Evolutionary conservation across 2,113 vertebrate species (phyloP).

Genomic region (Trochalopteron elliotii): DNA sequence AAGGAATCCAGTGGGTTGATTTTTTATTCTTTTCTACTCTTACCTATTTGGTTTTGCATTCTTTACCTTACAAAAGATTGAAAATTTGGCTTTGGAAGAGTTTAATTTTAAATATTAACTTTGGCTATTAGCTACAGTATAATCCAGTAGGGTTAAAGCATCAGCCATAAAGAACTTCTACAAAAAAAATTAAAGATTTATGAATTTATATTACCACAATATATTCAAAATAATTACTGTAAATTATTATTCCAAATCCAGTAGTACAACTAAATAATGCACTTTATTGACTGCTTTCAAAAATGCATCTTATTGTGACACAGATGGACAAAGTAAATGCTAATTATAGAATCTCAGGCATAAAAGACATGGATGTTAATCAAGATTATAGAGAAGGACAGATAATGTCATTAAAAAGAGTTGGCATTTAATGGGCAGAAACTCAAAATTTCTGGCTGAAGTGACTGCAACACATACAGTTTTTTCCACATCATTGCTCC

Average conservation of each 20-base stretch:
- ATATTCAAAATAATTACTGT: not conserved
- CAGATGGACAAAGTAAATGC: slow-evolving; percentile 9
- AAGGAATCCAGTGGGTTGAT: not conserved
- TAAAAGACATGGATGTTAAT: slow-evolving; percentile 3
- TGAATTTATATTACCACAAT: not conserved
- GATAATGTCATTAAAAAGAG: not conserved
- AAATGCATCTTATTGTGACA: slow-evolving; percentile 6
- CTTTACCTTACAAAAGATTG: not conserved
- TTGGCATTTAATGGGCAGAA: slow-evolving; percentile 8
- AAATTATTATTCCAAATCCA: not conserved
- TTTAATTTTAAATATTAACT: slow-evolving; percentile 27
- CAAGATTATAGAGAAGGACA: not conserved
- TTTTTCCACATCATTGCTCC: not conserved
- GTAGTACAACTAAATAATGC: not conserved
- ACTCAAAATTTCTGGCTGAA: not conserved
- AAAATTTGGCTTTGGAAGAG: not conserved
- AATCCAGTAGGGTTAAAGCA: not conserved
- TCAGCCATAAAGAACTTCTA: not conserved
- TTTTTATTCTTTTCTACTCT: not conserved
- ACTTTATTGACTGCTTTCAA: not conserved
- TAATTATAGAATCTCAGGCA: not conserved
- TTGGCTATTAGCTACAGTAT: not conserved
- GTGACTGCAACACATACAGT: not conserved
- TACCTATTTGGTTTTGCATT: not conserved
- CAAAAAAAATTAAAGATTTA: not conserved